Evolutionary conservation across 30 jellyfish, hydroid and myxozoan species (phyloP).

Genomic region (Turritopsis rubra): DNA sequence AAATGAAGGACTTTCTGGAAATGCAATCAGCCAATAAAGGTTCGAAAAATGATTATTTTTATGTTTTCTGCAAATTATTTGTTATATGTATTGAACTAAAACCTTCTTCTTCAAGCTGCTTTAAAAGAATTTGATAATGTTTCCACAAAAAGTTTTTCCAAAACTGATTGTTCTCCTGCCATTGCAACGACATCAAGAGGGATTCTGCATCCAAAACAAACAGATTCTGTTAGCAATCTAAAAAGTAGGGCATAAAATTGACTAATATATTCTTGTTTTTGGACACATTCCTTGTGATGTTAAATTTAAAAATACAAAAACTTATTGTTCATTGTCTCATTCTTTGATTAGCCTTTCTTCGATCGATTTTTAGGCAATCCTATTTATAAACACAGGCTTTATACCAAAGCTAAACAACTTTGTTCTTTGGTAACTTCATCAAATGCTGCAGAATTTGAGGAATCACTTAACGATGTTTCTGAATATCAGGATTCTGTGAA

Average conservation of each 20-base stretch:
- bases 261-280: too few species aligned
- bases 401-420: neutral
- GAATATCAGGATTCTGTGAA: constrained; percentile 6
- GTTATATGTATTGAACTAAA: neutral
- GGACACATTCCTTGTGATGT: too few species aligned
- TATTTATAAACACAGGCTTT: neutral
- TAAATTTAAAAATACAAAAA: too few species aligned
- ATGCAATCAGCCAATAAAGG: neutral
- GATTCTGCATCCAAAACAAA: neutral
- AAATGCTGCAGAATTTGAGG: constrained; percentile 6
- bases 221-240: neutral
- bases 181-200: neutral
- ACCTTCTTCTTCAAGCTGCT: neutral
- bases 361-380: neutral
- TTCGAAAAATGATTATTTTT: neutral
- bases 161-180: too few species aligned
- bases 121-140: neutral
- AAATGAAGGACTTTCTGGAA: neutral
- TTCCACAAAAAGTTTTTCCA: too few species aligned
- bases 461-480: neutral
- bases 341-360: neutral
- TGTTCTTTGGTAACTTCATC: neutral
- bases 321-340: too few species aligned
- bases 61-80: neutral
- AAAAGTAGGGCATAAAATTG: neutral